Evolutionary conservation across 2,888 invertebrate genomes (phyloP), one percentile per base, ranked within the genome.

Genomic region (Athrips mouffetella): DNA sequence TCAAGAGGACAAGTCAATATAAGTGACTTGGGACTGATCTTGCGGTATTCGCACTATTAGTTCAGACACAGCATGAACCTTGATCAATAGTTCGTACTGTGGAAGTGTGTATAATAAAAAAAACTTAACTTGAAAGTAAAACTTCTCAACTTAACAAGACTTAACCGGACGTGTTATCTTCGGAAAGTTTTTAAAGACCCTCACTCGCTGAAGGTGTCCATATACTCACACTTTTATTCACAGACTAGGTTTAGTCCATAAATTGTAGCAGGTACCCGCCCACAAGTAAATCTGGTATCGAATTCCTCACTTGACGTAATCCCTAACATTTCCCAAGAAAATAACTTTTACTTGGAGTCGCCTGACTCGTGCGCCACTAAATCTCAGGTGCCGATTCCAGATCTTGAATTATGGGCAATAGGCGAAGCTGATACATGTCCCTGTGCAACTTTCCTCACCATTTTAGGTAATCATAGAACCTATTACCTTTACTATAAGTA

Each of bases 391-490:
- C 73, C 73, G 73, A 78, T 75, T 70, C 66, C 50, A 73, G 76
- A 80, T 77, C 74, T 69, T 76, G 73, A 81, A 67, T 80, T 77
- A 81, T 67, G 57, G 67, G 68, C 72, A 35, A 41, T 54, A 64
- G 65, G 63, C 67, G 69, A 65, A 57, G 66, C 60, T 54, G 51
- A 49, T 54, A 63, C 65, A 54, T 60, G 65, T 63, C 63, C 60
- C 62, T 59, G 60, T 52, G 54, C 68, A 65, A 78, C 85, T 86
- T 86, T 86, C 86, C 68, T 83, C 65, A 55, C 83, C 80, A 70
- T 82, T 77, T 80, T 74, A 73, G 79, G 83, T 56, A 58, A 41
- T 27, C 16, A 25, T 37, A n/a, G 4, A 11, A 37, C 8, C 10
- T n/a, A 20, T n/a, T 30, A 20, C n/a, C n/a, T n/a, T n/a, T 15